Percentiles rank a stretch among this genome's conserved stretches.
Conservation (phyloP, 2,797 vertebrate genomes). For the Dendrocincla fuliginosa region DNA sequence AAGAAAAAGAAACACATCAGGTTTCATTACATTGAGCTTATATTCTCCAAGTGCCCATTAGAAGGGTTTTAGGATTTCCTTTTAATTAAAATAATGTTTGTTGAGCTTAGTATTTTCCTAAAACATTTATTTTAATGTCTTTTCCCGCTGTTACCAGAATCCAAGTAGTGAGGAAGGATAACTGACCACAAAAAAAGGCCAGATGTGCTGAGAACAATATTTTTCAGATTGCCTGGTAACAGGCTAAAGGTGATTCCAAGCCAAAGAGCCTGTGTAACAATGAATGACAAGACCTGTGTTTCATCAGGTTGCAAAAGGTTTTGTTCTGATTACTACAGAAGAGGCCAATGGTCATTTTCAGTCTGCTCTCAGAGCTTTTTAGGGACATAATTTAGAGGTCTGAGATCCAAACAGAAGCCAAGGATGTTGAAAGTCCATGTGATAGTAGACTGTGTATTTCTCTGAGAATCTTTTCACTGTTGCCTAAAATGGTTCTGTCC, state of each 20-base stretch:
- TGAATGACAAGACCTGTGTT: constrained; percentile 21
- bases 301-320: background rate
- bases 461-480: background rate
- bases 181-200: constrained; percentile 42
- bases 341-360: background rate
- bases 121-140: constrained; percentile 46
- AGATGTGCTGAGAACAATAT: constrained; percentile 60
- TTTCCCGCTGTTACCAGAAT: constrained; percentile 15
- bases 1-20: background rate
- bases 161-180: constrained; percentile 4
- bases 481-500: constrained; percentile 38
- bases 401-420: background rate
- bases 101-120: constrained; percentile 56
- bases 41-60: constrained; percentile 56
- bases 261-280: background rate
- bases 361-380: background rate
- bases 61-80: constrained; percentile 47
- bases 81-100: constrained; percentile 65
- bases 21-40: constrained; percentile 43
- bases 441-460: background rate
- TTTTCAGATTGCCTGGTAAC: constrained; percentile 62
- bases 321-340: background rate
- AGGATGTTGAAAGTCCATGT: background rate
- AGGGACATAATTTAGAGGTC: background rate
- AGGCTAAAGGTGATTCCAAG: constrained; percentile 24